Conservation (phyloP, 1,140 invertebrate genomes). For the Drosophila busckii region DNA sequence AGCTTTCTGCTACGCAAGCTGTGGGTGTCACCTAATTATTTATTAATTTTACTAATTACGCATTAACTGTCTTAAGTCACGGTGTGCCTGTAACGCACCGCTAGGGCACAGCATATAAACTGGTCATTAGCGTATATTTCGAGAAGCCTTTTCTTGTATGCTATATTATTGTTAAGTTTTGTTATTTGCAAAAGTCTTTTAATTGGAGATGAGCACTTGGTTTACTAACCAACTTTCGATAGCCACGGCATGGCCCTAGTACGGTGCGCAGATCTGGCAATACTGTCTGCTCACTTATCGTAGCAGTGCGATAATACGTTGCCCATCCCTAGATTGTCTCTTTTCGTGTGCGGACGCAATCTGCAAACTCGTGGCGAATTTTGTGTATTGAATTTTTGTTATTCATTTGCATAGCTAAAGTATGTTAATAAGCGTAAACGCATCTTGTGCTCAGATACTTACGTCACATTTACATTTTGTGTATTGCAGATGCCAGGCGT, state of each 20-base stretch:
- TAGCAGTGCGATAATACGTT: slow-evolving; percentile 6
- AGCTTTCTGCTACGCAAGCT: not conserved
- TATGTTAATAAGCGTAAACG: slow-evolving; percentile 14
- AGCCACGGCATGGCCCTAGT: too few species aligned
- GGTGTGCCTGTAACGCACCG: slow-evolving; percentile 1
- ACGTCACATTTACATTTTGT: slow-evolving; percentile 79
- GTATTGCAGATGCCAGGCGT: slow-evolving; percentile 59
- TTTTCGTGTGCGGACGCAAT: slow-evolving; percentile 37
- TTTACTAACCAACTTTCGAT: too few species aligned
- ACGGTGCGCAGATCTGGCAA: too few species aligned
- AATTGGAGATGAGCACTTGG: slow-evolving; percentile 1
- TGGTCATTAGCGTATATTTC: not conserved
- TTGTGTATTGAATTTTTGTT: slow-evolving; percentile 33
- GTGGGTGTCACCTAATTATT: not conserved
- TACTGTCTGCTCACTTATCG: not conserved
- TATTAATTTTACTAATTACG: not conserved
- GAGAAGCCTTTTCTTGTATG: not conserved
- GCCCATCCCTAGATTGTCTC: slow-evolving; percentile 27
- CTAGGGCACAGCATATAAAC: not conserved
- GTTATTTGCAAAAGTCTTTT: slow-evolving; percentile 7
- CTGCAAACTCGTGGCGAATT: slow-evolving; percentile 48
- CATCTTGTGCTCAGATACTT: not conserved
- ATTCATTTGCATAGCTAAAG: slow-evolving; percentile 18
- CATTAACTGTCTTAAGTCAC: not conserved
- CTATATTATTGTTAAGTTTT: not conserved